Base-by-base conservation (phyloP, 2,797 vertebrate species). In the Oophaga sylvatica region DNA sequence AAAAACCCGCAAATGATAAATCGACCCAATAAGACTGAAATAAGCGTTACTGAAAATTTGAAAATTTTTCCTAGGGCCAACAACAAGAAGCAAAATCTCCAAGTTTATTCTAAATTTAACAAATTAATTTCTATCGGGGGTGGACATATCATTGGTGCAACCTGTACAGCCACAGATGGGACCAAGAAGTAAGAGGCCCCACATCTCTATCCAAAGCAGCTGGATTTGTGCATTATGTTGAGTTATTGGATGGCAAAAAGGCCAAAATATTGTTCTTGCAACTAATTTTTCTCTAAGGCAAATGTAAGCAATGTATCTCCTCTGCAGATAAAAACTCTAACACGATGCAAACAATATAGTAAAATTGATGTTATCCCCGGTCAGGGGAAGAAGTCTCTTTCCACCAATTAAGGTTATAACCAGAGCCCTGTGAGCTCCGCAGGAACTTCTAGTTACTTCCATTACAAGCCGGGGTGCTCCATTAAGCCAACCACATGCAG, bases 401-500 rank as follows among this genome's bases (percentile, higher is more conserved):
- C 63, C 41, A n/a, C 68, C 87, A 88, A 81, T 85, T 76, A 88
- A 63, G 70, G 70, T 63, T 59, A 85, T 85, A 80, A 81, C 78
- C 57, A 29, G 29, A 65, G 41, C 26, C 31, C 82, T 84, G 82
- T 48, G 83, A 75, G 29, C 83, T 57, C 83, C 70, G n/a, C 81
- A 56, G 73, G 81, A 68, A 73, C 26, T 71, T 45, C 80, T 53
- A 15, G 62, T 87, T 31, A 67, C 59, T 75, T 56, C 63, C 70
- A 87, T 56, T 83, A 84, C 31, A 80, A 57, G 79, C 87, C 75
- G 60, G 35, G 68, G 19, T 19, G 62, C 83, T 76, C 68, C 68
- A 88, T 81, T 85, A 85, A 68, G 68, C 83, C 83, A 85, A 75
- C 78, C 78, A 48, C 87, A 88, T 88, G 87, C 87, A 81, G 83